Base-by-base conservation (phyloP, 2,888 invertebrate genomes). In the Arge pagana region DNA sequence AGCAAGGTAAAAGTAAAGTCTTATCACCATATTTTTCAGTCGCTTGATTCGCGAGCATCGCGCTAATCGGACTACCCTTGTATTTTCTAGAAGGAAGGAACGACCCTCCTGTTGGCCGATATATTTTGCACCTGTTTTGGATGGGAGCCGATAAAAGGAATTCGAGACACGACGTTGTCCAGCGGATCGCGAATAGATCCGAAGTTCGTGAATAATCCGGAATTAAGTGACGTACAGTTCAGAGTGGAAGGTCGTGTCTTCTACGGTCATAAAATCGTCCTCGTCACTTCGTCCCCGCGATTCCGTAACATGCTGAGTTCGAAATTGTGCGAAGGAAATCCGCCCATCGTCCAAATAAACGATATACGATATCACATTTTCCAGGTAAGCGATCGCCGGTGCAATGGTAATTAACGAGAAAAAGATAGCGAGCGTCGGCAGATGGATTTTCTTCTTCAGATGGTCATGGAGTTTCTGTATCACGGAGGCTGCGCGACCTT, bases 351-450 rank as follows among this genome's bases (percentile, higher is more conserved):
- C 50, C 93, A 93, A 77, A 93, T 95, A 63, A 93, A 93, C 64
- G 94, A 95, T 70, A 93, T 95, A 58, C 82, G 93, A 71, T 95
- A 94, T 75, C 90, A 92, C 67, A 94, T 93, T 67, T 95, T 95
- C 76, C 91, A 95, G 85, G 92, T 91, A 71, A 66, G 63, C 16
- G 48, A 7, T 10, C 26, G 16, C 13, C n/a, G 21, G 33, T 21
- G n/a, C 10, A 31, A 26, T 19, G 36, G 30, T 30, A 15, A 41
- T 15, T 28, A 19, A 13, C 6, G 36, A 7, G 10, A 16, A 3
- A 23, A 10, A 18, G 5, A 13, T 13, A 5, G 10, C 15, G 2
- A 24, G 40, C 24, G n/a, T 4, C 4, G 31, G 23, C 21, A 15
- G n/a, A 15, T 8, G 35, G 54, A 31, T 49, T 56, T 55, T 43